Evolutionary conservation across 2,888 invertebrate species (phyloP).

Genomic region (Leptopterna dolabrata): DNA sequence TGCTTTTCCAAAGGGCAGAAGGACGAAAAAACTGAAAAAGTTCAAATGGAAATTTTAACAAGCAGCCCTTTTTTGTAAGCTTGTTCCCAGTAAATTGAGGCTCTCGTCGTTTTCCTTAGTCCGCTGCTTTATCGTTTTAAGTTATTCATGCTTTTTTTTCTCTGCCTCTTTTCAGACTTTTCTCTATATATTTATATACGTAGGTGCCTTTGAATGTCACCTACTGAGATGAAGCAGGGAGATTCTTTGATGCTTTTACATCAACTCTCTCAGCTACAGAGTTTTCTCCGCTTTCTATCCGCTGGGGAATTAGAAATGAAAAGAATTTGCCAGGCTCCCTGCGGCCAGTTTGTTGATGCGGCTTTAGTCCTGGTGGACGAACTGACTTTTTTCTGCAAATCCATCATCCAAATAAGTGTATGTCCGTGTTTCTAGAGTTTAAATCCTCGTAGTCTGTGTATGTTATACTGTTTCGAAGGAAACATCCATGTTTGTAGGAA

Average conservation of each 20-base stretch:
- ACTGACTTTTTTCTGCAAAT: background rate
- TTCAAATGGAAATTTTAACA: conserved; percentile 31
- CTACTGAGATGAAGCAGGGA: background rate
- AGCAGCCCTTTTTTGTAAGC: background rate
- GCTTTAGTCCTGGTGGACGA: background rate
- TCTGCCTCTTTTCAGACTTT: background rate
- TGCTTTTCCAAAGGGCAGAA: background rate
- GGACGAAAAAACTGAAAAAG: background rate
- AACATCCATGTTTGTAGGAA: no score
- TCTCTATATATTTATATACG: background rate
- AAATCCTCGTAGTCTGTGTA: no score
- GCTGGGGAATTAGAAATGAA: background rate
- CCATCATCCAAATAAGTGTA: background rate
- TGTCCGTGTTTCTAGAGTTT: no score
- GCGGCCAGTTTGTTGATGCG: background rate
- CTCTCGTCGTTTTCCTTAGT: conserved; percentile 5
- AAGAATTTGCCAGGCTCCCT: background rate
- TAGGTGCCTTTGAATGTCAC: conserved; percentile 2
- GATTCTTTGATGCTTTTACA: conserved; percentile 26
- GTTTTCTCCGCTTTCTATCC: background rate
- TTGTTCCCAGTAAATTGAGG: conserved; percentile 6
- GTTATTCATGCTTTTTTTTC: conserved; percentile 13
- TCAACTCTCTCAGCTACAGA: background rate
- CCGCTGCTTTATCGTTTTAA: background rate
- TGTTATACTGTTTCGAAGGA: no score